Conservation (phyloP, 2,113 vertebrate genomes). For the Melozone crissalis region DNA sequence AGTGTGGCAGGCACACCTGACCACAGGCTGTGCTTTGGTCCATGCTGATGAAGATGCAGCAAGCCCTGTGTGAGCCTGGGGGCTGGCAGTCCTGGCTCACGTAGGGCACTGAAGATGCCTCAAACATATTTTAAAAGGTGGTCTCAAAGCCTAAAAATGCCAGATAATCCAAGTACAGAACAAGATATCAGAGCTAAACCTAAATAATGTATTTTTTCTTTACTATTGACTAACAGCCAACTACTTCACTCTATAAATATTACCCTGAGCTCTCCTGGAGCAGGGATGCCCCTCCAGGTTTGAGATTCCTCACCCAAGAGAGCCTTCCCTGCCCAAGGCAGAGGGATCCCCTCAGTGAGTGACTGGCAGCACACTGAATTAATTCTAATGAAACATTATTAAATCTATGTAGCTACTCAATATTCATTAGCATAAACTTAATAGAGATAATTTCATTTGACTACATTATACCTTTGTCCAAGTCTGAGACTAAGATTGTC, state of each 20-base stretch:
- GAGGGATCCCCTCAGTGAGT: background rate
- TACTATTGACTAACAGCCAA: background rate
- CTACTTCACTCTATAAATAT: background rate
- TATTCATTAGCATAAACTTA: background rate
- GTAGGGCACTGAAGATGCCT: background rate
- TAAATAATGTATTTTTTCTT: background rate
- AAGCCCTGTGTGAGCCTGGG: background rate
- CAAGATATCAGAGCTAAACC: background rate
- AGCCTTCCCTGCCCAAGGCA: background rate
- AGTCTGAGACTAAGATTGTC: background rate
- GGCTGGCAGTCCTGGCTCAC: background rate
- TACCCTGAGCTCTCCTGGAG: background rate
- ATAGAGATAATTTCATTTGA: background rate
- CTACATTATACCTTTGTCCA: background rate
- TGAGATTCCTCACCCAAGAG: background rate
- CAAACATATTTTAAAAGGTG: background rate
- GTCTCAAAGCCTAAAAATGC: background rate
- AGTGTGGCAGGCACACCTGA: background rate
- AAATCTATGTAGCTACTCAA: background rate
- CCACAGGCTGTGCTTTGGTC: background rate
- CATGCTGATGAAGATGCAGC: background rate
- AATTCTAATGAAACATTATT: background rate
- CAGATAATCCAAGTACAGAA: background rate
- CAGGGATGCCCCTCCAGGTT: background rate
- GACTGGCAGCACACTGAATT: background rate